Base-by-base conservation (phyloP, 2,113 vertebrate genomes). In the Greenwoodochromis staneri region DNA sequence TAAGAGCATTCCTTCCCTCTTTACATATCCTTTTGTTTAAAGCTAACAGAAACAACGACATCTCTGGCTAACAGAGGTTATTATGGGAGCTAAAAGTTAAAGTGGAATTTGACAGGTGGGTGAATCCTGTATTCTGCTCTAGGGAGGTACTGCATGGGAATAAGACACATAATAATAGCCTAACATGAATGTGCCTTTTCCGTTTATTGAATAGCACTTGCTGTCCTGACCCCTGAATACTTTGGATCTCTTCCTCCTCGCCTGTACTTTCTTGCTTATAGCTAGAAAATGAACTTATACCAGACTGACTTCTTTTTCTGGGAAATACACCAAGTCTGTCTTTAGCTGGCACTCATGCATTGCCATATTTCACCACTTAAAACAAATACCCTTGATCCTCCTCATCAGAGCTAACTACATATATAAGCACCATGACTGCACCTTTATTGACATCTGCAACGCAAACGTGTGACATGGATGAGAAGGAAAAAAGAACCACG, bases 301-400 rank as follows among this genome's bases (percentile, higher is more conserved):
- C 61, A 66, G 31, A 38, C 31, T 66, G 61, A 76, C 42, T 47
- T 76, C 7, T 76, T 76, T 76, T 47, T 4, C 40, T 76, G 69
- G 69, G 40, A 47, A 76, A 76, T 47, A 11, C 69, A 76, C 14
- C 14, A 47, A 76, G 9, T 76, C 69, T 47, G 40, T 29, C 42
- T 76, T 76, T 19, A 76, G 42, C 42, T 76, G 42, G 71, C 42
- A 19, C 14, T 12, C 9, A 0, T 36, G 45, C 71, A 12, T 19
- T 76, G 42, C 24, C 24, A 29, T 17, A 5, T 17, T 76, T 29
- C 1, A 76, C 42, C 71, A 38, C 0, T 21, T n/a, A 66, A 12
- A 76, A 49, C 34, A 49, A 76, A 76, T 2, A 29, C 24, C 9
- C 42, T 2, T 19, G 42, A 47, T 76, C 42, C 24, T 47, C 16